A percentile compares a stretch with the other conserved stretches of the same genome.
These are phyloP conservation scores for Vultur gryphus DNA, from an alignment of 2,797 vertebrate species.

Conservation along the genomic window DNA sequence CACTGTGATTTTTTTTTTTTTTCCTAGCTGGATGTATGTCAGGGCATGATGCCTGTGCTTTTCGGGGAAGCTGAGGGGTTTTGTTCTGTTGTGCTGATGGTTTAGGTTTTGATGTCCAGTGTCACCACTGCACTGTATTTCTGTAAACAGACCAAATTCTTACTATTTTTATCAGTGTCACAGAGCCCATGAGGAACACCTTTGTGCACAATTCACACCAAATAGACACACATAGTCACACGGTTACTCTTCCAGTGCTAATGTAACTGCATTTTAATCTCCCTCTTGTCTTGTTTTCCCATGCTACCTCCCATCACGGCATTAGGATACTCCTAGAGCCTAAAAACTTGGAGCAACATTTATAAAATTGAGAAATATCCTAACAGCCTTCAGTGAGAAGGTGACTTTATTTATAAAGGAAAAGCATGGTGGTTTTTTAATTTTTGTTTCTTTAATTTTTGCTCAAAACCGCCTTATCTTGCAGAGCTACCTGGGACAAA, in stretches of 20 bases:
- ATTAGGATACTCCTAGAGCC: background rate
- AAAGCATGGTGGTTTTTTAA: background rate
- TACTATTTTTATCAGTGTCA: background rate
- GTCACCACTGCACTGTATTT: background rate
- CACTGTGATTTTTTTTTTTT: background rate
- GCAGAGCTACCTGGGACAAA: background rate
- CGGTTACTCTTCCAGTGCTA: background rate
- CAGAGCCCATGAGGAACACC: background rate
- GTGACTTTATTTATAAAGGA: background rate
- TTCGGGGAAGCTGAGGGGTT: background rate
- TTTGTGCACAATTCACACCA: background rate
- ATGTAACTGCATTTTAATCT: background rate
- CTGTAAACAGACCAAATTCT: background rate
- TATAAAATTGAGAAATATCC: background rate
- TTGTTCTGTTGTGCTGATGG: background rate
- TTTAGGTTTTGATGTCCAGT: background rate
- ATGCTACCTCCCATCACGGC: fast-evolving
- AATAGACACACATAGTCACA: fast-evolving
- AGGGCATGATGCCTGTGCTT: background rate
- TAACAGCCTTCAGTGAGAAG: background rate
- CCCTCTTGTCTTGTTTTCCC: background rate
- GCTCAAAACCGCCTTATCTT: background rate
- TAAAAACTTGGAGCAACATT: background rate
- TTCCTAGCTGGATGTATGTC: background rate
- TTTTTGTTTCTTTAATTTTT: background rate